Conservation (phyloP, 2,797 vertebrate genomes). For the Mus spretus region DNA sequence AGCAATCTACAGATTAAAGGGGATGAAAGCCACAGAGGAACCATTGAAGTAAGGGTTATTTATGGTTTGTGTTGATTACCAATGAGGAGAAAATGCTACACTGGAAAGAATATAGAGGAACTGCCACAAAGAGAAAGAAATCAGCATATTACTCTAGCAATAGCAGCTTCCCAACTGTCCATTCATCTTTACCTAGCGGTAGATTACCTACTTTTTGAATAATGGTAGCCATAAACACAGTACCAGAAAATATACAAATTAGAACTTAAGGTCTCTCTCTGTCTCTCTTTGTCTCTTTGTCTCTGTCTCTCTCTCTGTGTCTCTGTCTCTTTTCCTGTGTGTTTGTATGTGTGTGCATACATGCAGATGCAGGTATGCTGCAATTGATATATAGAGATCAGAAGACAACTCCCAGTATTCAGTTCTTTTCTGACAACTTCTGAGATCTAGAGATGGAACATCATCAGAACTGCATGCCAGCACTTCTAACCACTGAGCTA, state of each 20-base stretch:
- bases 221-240: slow-evolving; percentile 22
- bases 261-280: background rate
- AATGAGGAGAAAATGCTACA: slow-evolving; percentile 49
- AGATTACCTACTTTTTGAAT: slow-evolving; percentile 46
- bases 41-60: slow-evolving; percentile 59
- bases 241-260: background rate
- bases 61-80: slow-evolving; percentile 62
- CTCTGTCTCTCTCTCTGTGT: background rate
- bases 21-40: slow-evolving; percentile 58
- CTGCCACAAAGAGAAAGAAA: slow-evolving; percentile 35
- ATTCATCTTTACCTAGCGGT: slow-evolving; percentile 14
- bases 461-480: background rate
- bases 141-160: background rate
- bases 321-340: background rate
- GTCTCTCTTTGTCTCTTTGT: background rate
- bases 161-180: background rate
- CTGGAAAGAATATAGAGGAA: slow-evolving; percentile 27
- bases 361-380: background rate
- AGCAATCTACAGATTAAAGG: slow-evolving; percentile 64
- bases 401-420: background rate
- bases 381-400: background rate
- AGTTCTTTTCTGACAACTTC: background rate
- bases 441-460: background rate
- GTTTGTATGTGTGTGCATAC: background rate
- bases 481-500: background rate